A percentile compares a stretch with the other conserved stretches of the same genome.
Conservation (phyloP, 2,888 invertebrate species). For the Drosophila pseudotakahashii region DNA sequence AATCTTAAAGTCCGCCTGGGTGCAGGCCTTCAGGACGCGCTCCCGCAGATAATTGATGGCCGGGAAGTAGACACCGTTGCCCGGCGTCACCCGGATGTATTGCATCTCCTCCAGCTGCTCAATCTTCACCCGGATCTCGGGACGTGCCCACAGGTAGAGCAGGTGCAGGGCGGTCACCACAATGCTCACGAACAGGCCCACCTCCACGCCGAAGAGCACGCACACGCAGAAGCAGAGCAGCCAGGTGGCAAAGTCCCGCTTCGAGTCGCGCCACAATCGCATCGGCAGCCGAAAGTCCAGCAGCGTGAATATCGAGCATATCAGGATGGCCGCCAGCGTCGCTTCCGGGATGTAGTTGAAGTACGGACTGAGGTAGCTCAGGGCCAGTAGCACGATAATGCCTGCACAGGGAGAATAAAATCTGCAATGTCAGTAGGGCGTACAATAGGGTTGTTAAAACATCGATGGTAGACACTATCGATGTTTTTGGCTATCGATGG, state of each 20-base stretch:
- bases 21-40: slow-evolving; percentile 86
- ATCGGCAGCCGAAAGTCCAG: slow-evolving; percentile 86
- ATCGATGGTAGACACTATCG: no score
- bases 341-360: slow-evolving; percentile 95
- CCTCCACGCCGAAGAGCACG: slow-evolving; percentile 90
- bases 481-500: no score
- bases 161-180: slow-evolving; percentile 87
- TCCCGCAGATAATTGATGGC: slow-evolving; percentile 88
- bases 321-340: slow-evolving; percentile 94
- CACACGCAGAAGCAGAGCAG: slow-evolving; percentile 89
- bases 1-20: slow-evolving; percentile 84
- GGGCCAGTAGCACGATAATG: slow-evolving; percentile 91
- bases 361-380: slow-evolving; percentile 94
- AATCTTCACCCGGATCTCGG: slow-evolving; percentile 84
- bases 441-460: no score
- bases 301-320: slow-evolving; percentile 90
- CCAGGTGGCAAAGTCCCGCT: slow-evolving; percentile 88
- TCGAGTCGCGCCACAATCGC: slow-evolving; percentile 86
- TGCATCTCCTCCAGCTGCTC: slow-evolving; percentile 85
- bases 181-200: slow-evolving; percentile 91
- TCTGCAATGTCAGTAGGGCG: no score
- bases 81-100: slow-evolving; percentile 87
- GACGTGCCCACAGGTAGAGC: slow-evolving; percentile 89
- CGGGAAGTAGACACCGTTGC: slow-evolving; percentile 89
- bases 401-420: slow-evolving; percentile 85